A percentile compares a stretch with the other conserved stretches of the same genome.
These are phyloP conservation scores for Brachyrhaphis roseni DNA, from an alignment of 2,797 vertebrate species.

Conservation along the genomic window DNA sequence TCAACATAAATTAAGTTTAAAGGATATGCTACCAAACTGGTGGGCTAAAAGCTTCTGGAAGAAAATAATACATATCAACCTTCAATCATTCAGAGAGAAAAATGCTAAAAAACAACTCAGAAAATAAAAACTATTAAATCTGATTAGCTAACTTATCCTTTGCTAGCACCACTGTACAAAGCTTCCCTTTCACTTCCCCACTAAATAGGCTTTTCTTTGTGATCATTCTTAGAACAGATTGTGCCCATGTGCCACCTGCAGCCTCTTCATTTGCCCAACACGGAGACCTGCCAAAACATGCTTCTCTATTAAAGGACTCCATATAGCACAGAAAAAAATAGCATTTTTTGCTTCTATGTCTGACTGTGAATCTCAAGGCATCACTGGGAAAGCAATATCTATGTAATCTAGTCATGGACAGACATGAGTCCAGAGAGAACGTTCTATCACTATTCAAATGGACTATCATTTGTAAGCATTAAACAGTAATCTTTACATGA, in stretches of 20 bases:
- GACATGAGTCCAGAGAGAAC: background rate
- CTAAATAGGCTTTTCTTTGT: conserved; percentile 39
- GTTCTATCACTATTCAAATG: conserved; percentile 8
- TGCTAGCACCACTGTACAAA: background rate
- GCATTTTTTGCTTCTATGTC: conserved; percentile 14
- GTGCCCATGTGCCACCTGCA: conserved; percentile 52
- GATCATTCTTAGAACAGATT: conserved; percentile 36
- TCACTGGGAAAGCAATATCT: conserved; percentile 10
- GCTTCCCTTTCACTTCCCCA: conserved; percentile 11
- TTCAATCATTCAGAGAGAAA: conserved; percentile 1
- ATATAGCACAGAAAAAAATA: background rate
- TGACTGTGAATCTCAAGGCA: conserved; percentile 13
- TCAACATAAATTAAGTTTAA: background rate
- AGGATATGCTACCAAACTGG: background rate
- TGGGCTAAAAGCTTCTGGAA: conserved; percentile 17
- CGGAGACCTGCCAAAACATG: conserved; percentile 49
- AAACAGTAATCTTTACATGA: background rate
- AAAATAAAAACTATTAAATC: conserved; percentile 38
- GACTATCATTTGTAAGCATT: background rate
- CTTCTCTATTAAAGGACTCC: conserved; percentile 6
- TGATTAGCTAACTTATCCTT: conserved; percentile 7
- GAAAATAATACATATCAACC: conserved; percentile 27
- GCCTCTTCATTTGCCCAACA: conserved; percentile 44
- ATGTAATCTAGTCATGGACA: background rate
- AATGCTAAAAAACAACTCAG: conserved; percentile 10